Base-by-base conservation (phyloP, 2,888 invertebrate genomes). In the Dolichomitus sp. region DNA sequence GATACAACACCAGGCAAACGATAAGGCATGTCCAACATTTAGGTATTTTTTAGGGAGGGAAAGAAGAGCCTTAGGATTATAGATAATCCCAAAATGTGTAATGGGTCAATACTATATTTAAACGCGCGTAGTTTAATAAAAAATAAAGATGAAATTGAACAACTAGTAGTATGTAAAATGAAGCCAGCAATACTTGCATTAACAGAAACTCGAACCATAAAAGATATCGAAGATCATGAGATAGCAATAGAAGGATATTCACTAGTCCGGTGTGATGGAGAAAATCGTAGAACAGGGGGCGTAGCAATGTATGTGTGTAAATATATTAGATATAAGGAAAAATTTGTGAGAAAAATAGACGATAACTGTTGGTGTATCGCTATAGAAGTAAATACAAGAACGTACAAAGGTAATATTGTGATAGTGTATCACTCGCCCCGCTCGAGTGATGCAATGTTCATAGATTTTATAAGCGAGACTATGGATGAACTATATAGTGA, bases 221-320 rank as follows among this genome's bases (percentile, higher is more conserved):
- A 75, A 14, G 83, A 76, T 0, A 83, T 83, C 9, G 70, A 69
- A 0, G 69, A 69, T 14, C 0, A 40, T 0, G 69, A 70, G 23
- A 30, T 77, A 6, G 42, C 37, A 1, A 70, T 80, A 70, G 4
- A 30, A 54, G 83, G 80, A 0, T 83, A 83, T 57, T 57, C 27
- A 17, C n/a, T 52, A 17, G 14, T 76, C 37, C 14, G 80, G 45
- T 83, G 80, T 9, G 70, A 80, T 54, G 30, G 66, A 1, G 70
- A 70, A 48, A 61, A 73, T 14, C 50, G 82, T 27, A 68, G 52
- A 11, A 80, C 82, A 1, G 80, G 69, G 6, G 79, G 82, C 6
- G 69, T 80, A 11, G 59, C 74, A 45, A 79, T 82, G 11, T 82
- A 82, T 37, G 14, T 82, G 3, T 33, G 45, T n/a, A 65, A 74